A percentile compares a stretch with the other conserved stretches of the same genome.
phyloP scores from a whole-genome alignment of 2,797 vertebrate species.

The Carduelis carduelis region DNA sequence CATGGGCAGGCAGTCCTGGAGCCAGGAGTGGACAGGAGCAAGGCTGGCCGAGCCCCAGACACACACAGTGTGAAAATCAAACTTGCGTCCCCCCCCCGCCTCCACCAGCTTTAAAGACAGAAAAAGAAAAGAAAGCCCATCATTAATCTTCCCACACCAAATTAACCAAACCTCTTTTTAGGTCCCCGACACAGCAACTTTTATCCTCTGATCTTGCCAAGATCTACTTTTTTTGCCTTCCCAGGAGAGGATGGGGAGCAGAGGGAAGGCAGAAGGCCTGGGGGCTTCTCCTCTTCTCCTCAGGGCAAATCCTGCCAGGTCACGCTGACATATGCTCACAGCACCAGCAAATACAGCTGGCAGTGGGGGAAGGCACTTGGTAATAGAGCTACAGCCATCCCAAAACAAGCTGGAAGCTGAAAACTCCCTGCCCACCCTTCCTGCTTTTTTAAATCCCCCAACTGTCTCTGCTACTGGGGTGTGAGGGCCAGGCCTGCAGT shows the following conservation, averaged over 20 bases:
- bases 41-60: not conserved
- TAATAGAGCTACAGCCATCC: not conserved
- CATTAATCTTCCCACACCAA: slow-evolving; percentile 1
- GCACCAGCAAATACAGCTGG: not conserved
- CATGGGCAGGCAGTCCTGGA: not conserved
- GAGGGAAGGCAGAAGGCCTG: not conserved
- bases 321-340: not conserved
- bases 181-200: not conserved
- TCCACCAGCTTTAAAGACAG: not conserved
- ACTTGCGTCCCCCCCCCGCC: fast-evolving
- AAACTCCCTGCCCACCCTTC: not conserved
- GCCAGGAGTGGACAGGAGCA: not conserved
- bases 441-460: not conserved
- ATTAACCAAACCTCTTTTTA: not conserved
- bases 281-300: not conserved
- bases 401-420: not conserved
- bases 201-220: not conserved
- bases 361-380: not conserved
- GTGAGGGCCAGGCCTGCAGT: not conserved
- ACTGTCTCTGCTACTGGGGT: not conserved
- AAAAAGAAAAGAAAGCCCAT: not conserved
- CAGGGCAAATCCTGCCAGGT: not conserved
- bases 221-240: not conserved
- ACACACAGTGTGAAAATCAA: not conserved
- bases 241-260: not conserved